phyloP scores from a whole-genome alignment of 2,113 vertebrate genomes.

The Colaptes auratus region DNA sequence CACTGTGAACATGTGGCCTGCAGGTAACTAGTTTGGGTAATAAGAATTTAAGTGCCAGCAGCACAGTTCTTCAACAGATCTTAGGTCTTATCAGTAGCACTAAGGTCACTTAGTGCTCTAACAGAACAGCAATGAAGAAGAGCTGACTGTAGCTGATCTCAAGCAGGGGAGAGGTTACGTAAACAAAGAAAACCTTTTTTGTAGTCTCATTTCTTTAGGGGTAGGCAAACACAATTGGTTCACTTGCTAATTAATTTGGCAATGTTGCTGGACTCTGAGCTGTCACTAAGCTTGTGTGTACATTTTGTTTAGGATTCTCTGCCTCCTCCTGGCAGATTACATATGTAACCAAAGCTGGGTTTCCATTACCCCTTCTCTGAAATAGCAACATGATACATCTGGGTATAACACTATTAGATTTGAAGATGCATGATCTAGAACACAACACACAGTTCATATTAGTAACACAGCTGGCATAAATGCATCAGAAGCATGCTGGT shows the following conservation, averaged over 20 bases:
- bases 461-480: not conserved
- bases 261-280: constrained; percentile 46
- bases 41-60: not conserved
- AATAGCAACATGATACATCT: not conserved
- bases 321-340: constrained; percentile 5
- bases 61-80: not conserved
- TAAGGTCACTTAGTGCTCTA: not conserved
- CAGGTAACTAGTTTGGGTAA: not conserved
- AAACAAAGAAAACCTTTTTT: constrained; percentile 7
- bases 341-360: not conserved
- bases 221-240: not conserved
- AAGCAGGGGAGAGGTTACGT: constrained; percentile 41
- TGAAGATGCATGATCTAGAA: not conserved
- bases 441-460: not conserved
- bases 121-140: not conserved
- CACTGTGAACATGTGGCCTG: not conserved
- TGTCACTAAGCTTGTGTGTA: not conserved
- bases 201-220: not conserved
- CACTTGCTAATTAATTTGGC: constrained; percentile 21
- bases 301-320: not conserved
- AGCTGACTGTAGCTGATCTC: constrained; percentile 16
- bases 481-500: not conserved
- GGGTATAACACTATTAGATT: not conserved
- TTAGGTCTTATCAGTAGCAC: not conserved
- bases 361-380: constrained; percentile 17